These are phyloP conservation scores for Heterochromis multidens DNA, from an alignment of 2,113 vertebrate species.

Conservation along the genomic window DNA sequence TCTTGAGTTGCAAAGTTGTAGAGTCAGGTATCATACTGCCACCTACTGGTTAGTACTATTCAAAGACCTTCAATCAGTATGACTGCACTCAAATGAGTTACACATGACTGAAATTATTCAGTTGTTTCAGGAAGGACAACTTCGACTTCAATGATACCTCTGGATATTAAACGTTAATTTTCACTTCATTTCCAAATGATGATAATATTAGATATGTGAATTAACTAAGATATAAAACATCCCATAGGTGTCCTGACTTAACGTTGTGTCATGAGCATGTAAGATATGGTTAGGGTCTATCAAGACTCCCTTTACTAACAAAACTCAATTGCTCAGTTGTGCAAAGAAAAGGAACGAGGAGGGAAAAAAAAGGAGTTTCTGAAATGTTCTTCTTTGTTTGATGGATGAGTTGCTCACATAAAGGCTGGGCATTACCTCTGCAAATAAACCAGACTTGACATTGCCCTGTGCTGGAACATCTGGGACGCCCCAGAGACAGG, in stretches of 20 bases:
- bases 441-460: slow-evolving; percentile 67
- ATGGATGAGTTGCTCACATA: slow-evolving; percentile 60
- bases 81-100: slow-evolving; percentile 17
- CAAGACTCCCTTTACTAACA: slow-evolving; percentile 43
- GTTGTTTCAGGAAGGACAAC: neutral
- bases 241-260: neutral
- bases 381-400: slow-evolving; percentile 50
- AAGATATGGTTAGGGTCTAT: slow-evolving; percentile 41
- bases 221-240: slow-evolving; percentile 17
- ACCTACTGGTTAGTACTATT: slow-evolving; percentile 68
- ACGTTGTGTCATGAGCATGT: slow-evolving; percentile 1
- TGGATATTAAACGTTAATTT: slow-evolving; percentile 10
- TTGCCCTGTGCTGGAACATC: slow-evolving; percentile 62
- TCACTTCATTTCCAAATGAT: slow-evolving; percentile 19
- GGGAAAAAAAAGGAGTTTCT: slow-evolving; percentile 1
- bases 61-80: neutral
- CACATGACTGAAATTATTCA: slow-evolving; percentile 13
- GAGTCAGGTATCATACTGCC: slow-evolving; percentile 77
- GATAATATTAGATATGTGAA: slow-evolving; percentile 15
- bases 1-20: slow-evolving; percentile 18
- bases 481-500: slow-evolving; percentile 62
- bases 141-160: neutral
- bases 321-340: slow-evolving; percentile 50
- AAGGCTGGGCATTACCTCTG: slow-evolving; percentile 62
- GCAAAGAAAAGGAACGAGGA: slow-evolving; percentile 12